A percentile compares a stretch with the other conserved stretches of the same genome.
These are phyloP conservation scores for Passer montanus DNA, from an alignment of 2,113 vertebrate species.

Conservation along the genomic window DNA sequence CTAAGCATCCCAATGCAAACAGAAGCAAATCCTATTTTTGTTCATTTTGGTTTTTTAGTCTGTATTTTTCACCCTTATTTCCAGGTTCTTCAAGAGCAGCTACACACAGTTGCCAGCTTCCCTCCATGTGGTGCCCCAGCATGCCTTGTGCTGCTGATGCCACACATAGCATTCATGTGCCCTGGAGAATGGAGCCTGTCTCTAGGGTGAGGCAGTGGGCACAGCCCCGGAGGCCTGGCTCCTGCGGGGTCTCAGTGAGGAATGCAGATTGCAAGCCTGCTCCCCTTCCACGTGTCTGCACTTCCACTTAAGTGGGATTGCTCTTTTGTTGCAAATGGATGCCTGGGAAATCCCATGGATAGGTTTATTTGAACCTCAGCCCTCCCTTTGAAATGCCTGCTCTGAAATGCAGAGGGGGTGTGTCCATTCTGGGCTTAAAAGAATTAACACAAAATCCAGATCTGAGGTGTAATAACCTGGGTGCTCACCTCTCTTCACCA, in stretches of 20 bases:
- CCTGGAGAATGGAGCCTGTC: neutral
- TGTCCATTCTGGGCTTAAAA: neutral
- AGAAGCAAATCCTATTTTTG: neutral
- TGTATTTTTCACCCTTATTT: constrained; percentile 22
- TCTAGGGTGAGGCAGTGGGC: constrained; percentile 27
- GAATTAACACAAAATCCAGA: neutral
- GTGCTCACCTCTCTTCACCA: neutral
- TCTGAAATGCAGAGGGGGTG: neutral
- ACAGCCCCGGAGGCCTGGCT: neutral
- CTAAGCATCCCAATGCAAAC: neutral
- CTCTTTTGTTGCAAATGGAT: neutral
- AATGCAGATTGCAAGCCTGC: neutral
- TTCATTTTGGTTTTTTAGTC: neutral
- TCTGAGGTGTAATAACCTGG: neutral
- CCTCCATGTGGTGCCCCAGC: constrained; percentile 31
- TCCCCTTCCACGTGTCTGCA: fast-evolving
- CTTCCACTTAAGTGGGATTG: neutral
- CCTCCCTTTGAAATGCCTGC: neutral
- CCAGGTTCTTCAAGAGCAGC: constrained; percentile 35
- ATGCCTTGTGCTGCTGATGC: constrained; percentile 32
- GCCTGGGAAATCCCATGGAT: neutral
- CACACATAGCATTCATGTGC: neutral
- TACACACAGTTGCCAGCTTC: neutral
- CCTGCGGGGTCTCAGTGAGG: neutral
- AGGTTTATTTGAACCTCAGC: neutral